phyloP scores from a whole-genome alignment of 1,140 invertebrate genomes.

The Bombus pyrosoma region DNA sequence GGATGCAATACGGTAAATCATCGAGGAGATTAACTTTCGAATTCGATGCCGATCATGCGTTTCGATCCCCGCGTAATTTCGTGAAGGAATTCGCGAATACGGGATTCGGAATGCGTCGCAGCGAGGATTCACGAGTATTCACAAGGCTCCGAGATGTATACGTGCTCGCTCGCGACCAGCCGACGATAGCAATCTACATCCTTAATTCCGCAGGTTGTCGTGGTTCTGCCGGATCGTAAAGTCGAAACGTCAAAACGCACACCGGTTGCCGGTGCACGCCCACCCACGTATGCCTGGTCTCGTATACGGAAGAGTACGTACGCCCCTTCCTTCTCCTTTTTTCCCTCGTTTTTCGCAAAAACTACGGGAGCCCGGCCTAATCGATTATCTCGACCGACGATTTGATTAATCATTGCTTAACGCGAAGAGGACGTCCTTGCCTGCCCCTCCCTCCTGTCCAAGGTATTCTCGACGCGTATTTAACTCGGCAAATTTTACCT shows the following conservation, averaged over 20 bases:
- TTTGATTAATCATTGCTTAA: background rate
- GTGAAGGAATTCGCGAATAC: slow-evolving; percentile 41
- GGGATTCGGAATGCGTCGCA: slow-evolving; percentile 52
- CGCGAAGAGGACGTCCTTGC: background rate
- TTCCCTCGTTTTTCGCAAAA: background rate
- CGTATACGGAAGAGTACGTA: slow-evolving; percentile 23
- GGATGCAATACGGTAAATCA: slow-evolving; percentile 21
- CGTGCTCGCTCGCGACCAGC: slow-evolving; percentile 22
- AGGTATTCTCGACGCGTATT: no score
- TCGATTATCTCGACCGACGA: slow-evolving; percentile 1
- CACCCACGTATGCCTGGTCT: slow-evolving; percentile 54
- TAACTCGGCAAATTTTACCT: no score
- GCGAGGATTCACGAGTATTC: slow-evolving; percentile 34
- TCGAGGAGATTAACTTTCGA: slow-evolving; percentile 52
- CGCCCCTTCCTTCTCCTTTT: background rate
- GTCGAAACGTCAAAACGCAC: slow-evolving; percentile 69
- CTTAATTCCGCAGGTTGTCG: slow-evolving; percentile 71
- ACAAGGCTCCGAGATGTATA: slow-evolving; percentile 30
- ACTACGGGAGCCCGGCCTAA: background rate
- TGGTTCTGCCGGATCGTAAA: slow-evolving; percentile 65
- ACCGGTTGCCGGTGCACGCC: slow-evolving; percentile 58
- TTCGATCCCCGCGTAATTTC: slow-evolving; percentile 41
- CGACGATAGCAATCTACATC: slow-evolving; percentile 72
- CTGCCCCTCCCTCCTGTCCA: background rate
- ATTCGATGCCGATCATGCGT: slow-evolving; percentile 56